phyloP scores from a whole-genome alignment of 2,113 vertebrate genomes.

The Triplophysa siluroides region DNA sequence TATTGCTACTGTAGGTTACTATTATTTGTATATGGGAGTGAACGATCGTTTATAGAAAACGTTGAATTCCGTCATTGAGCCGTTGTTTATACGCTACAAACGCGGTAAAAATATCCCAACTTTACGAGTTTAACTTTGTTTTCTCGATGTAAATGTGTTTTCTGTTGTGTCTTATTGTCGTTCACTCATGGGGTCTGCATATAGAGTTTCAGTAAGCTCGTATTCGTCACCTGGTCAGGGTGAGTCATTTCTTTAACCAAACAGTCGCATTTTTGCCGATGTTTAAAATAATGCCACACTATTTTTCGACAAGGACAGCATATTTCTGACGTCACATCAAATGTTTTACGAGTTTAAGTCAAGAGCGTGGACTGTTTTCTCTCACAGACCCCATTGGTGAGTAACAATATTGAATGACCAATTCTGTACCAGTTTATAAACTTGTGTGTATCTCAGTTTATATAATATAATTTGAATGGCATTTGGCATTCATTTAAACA shows the following conservation, averaged over 20 bases:
- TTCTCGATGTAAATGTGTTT: background rate
- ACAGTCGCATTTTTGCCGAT: background rate
- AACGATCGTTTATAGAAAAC: background rate
- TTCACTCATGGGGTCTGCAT: slow-evolving; percentile 53
- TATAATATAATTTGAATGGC: no score
- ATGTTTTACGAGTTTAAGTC: background rate
- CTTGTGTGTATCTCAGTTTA: no score
- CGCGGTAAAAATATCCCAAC: no score
- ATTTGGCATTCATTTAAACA: no score
- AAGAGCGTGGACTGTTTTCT: no score
- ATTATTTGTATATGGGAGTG: background rate
- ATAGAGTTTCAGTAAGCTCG: slow-evolving; percentile 44
- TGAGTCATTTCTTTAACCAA: background rate
- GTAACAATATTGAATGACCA: background rate
- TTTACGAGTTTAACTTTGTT: background rate
- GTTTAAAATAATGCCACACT: background rate
- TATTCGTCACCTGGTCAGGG: background rate
- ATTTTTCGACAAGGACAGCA: no score
- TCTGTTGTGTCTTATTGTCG: slow-evolving; percentile 49
- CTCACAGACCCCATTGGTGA: background rate
- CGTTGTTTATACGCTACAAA: no score
- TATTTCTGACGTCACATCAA: background rate
- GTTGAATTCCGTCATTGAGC: background rate
- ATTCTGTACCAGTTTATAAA: no score
- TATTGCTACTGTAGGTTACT: background rate